phyloP scores from a whole-genome alignment of 2,888 invertebrate genomes.

The Steinernema scapterisci region DNA sequence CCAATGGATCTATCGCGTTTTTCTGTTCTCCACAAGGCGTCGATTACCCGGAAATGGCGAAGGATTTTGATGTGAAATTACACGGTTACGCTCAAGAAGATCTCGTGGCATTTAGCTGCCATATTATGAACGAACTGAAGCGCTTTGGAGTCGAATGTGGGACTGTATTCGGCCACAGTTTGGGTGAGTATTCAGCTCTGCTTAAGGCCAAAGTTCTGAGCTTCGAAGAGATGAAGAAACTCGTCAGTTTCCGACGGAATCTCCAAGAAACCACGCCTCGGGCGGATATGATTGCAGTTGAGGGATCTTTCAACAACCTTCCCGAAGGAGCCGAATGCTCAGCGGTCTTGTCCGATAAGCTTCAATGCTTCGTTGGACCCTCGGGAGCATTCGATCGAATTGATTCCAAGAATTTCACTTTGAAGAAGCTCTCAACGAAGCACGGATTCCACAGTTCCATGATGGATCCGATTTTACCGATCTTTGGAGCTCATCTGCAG shows the following conservation, averaged over 20 bases:
- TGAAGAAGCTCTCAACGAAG: constrained; percentile 47
- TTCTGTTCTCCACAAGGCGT: constrained; percentile 63
- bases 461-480: constrained; percentile 47
- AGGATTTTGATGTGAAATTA: not conserved
- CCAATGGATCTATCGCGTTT: constrained; percentile 43
- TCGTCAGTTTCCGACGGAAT: constrained; percentile 47
- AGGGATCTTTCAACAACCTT: constrained; percentile 36
- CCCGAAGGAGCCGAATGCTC: constrained; percentile 52
- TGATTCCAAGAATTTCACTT: constrained; percentile 21
- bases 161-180: constrained; percentile 54
- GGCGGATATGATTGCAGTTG: constrained; percentile 58
- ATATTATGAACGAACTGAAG: constrained; percentile 39
- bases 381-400: constrained; percentile 38
- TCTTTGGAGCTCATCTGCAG: constrained; percentile 39
- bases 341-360: constrained; percentile 45
- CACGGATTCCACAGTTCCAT: constrained; percentile 60
- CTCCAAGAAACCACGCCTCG: constrained; percentile 45
- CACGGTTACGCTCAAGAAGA: constrained; percentile 38
- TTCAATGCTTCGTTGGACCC: constrained; percentile 49
- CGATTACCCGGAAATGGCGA: constrained; percentile 50
- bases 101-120: constrained; percentile 29
- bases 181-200: constrained; percentile 62
- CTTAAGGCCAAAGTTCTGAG: constrained; percentile 39
- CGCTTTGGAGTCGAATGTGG: constrained; percentile 38
- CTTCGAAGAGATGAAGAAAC: constrained; percentile 35